These are phyloP conservation scores for Scolanthus callimorphus DNA, from an alignment of 92 coral and sea anemone genomes.

Conservation along the genomic window DNA sequence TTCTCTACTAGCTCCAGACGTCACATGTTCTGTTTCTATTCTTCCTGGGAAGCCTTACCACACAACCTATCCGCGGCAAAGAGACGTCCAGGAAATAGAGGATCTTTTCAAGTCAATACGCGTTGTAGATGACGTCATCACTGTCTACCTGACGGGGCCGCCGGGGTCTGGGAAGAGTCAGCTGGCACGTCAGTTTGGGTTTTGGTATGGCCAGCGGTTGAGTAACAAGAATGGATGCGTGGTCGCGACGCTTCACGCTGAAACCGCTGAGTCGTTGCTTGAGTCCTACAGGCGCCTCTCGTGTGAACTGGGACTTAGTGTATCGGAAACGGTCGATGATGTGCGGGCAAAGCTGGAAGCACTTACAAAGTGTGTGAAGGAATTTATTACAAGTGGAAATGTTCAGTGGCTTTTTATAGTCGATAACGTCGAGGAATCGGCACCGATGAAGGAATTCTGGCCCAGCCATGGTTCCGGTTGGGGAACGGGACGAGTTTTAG, in stretches of 20 bases:
- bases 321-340: constrained; percentile 7
- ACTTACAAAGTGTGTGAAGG: constrained; percentile 35
- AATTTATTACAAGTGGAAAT: constrained; percentile 14
- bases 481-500: constrained; percentile 79
- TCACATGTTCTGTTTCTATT: constrained; percentile 48
- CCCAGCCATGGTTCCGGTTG: constrained; percentile 74
- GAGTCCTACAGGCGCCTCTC: constrained; percentile 53
- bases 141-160: constrained; percentile 79
- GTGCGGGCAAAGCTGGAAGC: constrained; percentile 16
- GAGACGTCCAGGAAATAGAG: constrained; percentile 45
- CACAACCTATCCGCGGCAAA: constrained; percentile 54
- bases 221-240: not conserved
- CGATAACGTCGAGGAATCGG: constrained; percentile 58
- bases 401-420: constrained; percentile 69
- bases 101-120: constrained; percentile 29
- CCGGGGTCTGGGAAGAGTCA: constrained; percentile 96
- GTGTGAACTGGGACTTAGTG: constrained; percentile 29
- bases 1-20: too few relatives aligned
- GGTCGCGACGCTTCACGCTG: constrained; percentile 77
- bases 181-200: constrained; percentile 70
- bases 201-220: constrained; percentile 34
- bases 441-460: constrained; percentile 66
- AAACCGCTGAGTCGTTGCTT: constrained; percentile 55
- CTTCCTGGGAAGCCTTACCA: constrained; percentile 83
- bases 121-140: constrained; percentile 29